These are phyloP conservation scores for Monochamus saltuarius DNA, from an alignment of 1,140 invertebrate species.

Conservation along the genomic window DNA sequence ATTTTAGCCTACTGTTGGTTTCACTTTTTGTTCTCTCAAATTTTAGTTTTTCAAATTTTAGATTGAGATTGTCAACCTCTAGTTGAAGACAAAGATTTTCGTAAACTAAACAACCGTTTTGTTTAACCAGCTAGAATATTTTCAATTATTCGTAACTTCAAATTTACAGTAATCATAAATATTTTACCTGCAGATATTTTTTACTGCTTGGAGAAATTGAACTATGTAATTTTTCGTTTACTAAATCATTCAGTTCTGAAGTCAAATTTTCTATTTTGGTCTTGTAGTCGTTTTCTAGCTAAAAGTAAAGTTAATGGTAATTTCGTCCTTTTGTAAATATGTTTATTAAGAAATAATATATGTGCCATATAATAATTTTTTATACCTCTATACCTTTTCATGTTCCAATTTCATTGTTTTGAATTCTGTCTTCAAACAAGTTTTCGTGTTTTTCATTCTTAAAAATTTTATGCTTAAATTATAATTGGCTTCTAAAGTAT, in stretches of 20 bases:
- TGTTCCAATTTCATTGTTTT: constrained; percentile 37
- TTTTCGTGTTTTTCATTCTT: constrained; percentile 50
- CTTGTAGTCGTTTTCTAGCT: constrained; percentile 39
- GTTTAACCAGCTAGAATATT: constrained; percentile 44
- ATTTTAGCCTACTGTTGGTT: constrained; percentile 39
- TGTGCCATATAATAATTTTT: constrained; percentile 14
- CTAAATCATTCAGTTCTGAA: constrained; percentile 36
- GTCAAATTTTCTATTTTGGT: constrained; percentile 38
- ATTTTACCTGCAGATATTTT: constrained; percentile 48
- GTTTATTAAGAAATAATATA: no score
- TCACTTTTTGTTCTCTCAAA: constrained; percentile 31
- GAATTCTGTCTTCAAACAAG: constrained; percentile 39
- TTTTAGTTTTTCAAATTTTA: constrained; percentile 37
- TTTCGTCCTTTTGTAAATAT: no score
- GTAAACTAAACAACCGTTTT: constrained; percentile 47
- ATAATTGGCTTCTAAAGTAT: constrained; percentile 50
- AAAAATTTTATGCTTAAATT: constrained; percentile 52
- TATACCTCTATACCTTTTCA: constrained; percentile 31
- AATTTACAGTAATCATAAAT: neutral
- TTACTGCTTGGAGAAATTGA: constrained; percentile 46
- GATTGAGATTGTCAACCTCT: constrained; percentile 42
- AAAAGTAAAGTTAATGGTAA: constrained; percentile 23
- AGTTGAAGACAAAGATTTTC: constrained; percentile 48
- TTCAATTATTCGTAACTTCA: constrained; percentile 1
- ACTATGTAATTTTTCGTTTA: constrained; percentile 35